Conservation (phyloP, 2,797 vertebrate species). For the Malacoraja senta region DNA sequence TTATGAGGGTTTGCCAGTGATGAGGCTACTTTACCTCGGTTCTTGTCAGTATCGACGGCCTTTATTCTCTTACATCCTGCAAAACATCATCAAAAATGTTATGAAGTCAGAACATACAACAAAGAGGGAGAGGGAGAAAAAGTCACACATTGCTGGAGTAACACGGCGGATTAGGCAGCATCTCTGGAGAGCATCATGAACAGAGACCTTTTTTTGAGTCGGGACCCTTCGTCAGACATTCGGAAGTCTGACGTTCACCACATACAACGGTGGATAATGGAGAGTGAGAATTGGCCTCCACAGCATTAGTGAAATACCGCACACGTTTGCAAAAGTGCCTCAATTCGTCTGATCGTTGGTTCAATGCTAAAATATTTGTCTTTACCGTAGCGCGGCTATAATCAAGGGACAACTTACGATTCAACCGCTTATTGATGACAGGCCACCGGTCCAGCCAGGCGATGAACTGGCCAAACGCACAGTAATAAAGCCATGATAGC, state of each 20-base stretch:
- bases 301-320: too few species aligned
- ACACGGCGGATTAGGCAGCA: too few species aligned
- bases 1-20: neutral
- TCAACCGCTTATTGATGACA: neutral
- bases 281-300: too few species aligned
- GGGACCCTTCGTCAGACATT: too few species aligned
- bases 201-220: too few species aligned
- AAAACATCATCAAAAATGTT: neutral
- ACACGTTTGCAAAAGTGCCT: too few species aligned
- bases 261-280: too few species aligned
- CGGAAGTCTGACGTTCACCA: too few species aligned
- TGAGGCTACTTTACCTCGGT: neutral
- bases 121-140: neutral
- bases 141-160: too few species aligned
- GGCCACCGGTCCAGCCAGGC: too few species aligned
- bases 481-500: too few species aligned
- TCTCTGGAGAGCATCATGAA: too few species aligned
- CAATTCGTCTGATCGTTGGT: neutral
- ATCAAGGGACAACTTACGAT: neutral
- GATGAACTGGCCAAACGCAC: neutral
- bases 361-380: neutral
- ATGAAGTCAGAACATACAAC: neutral
- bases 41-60: neutral
- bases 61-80: neutral
- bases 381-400: neutral